These are phyloP conservation scores for Nephrotoma appendiculata DNA, from an alignment of 2,888 invertebrate species.

Conservation along the genomic window DNA sequence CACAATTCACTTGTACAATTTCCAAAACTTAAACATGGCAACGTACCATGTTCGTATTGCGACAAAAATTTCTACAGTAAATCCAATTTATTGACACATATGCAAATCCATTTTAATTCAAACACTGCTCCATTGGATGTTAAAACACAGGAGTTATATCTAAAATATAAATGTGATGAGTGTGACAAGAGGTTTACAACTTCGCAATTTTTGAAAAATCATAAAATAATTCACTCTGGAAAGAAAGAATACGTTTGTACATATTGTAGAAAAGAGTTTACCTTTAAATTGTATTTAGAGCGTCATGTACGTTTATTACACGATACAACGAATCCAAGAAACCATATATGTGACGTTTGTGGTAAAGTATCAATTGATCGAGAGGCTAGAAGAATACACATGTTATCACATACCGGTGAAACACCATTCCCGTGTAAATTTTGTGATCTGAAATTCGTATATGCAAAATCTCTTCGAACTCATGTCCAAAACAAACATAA, in stretches of 20 bases:
- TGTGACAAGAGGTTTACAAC: neutral
- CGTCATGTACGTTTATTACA: neutral
- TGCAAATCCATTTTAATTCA: neutral
- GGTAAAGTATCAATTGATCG: neutral
- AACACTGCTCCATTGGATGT: neutral
- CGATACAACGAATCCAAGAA: neutral
- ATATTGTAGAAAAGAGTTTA: neutral
- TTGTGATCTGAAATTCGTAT: neutral
- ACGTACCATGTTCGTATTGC: too few species aligned
- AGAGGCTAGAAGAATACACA: neutral
- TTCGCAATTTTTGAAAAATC: neutral
- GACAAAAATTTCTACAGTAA: too few species aligned
- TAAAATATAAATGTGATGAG: neutral
- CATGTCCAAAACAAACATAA: neutral
- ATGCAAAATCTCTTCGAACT: neutral
- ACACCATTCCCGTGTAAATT: neutral
- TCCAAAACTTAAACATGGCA: too few species aligned
- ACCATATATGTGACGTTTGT: neutral
- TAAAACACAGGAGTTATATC: neutral
- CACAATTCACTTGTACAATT: too few species aligned
- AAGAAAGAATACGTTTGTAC: neutral
- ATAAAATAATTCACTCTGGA: neutral
- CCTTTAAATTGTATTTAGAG: neutral
- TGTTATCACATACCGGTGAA: neutral
- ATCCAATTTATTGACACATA: neutral